Evolutionary conservation across 2,797 vertebrate genomes (phyloP).

Genomic region (Fistularia tabacaria): DNA sequence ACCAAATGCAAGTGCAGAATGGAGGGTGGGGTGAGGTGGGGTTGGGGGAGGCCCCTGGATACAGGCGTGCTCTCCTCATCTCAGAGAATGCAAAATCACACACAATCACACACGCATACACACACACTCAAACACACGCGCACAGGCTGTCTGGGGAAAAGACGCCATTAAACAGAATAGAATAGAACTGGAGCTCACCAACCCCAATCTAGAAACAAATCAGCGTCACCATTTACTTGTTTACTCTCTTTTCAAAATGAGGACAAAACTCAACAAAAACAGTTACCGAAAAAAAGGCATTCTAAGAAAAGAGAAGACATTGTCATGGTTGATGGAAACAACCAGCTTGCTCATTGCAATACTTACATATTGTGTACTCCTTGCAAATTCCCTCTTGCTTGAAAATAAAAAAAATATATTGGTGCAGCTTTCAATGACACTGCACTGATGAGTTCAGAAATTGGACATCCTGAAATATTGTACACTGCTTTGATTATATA

Average conservation of each 20-base stretch:
- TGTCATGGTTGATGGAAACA: conserved; percentile 35
- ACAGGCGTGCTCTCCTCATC: conserved; percentile 63
- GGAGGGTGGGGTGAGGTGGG: conserved; percentile 7
- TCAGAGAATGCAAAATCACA: conserved; percentile 71
- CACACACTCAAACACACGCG: conserved; percentile 28
- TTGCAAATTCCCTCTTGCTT: too few relatives aligned
- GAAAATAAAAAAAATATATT: neutral
- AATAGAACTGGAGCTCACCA: conserved; percentile 43
- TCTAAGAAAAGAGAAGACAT: conserved; percentile 10
- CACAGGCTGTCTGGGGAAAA: conserved; percentile 53
- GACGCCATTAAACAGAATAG: conserved; percentile 63
- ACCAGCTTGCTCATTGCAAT: conserved; percentile 28
- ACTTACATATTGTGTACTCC: conserved; percentile 14
- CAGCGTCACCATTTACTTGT: conserved; percentile 50
- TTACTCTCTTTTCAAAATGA: conserved; percentile 55
- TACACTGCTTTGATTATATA: neutral
- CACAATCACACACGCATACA: conserved; percentile 54
- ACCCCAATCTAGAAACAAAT: conserved; percentile 50
- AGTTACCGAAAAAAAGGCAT: conserved; percentile 19
- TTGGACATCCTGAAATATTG: conserved; percentile 1
- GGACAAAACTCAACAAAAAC: conserved; percentile 57
- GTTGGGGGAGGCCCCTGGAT: conserved; percentile 60
- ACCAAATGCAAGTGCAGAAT: conserved; percentile 55
- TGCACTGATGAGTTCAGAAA: neutral
- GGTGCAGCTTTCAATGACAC: conserved; percentile 6